Conservation (phyloP, 2,113 vertebrate genomes). For the Machaerirhynchus nigripectus region DNA sequence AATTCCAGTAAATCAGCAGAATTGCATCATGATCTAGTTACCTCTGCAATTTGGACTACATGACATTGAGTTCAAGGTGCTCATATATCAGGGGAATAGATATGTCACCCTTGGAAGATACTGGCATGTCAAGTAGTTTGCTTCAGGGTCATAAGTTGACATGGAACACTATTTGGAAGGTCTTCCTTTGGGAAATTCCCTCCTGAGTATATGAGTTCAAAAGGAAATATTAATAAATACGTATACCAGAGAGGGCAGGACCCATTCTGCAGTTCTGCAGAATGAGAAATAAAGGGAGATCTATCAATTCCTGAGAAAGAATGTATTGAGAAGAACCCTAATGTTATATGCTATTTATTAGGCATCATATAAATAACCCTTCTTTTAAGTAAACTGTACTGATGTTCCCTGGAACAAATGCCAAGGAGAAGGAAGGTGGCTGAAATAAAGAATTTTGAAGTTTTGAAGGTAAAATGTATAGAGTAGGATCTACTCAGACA, state of each 20-base stretch:
- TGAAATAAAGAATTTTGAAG: neutral
- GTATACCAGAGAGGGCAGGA: neutral
- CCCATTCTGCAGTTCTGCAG: neutral
- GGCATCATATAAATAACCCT: neutral
- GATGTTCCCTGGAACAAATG: neutral
- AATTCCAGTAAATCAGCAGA: slow-evolving; percentile 3
- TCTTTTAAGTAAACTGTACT: neutral
- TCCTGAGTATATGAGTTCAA: neutral
- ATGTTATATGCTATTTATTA: neutral
- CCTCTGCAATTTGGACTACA: neutral
- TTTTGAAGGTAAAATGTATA: neutral
- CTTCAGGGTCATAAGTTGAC: slow-evolving; percentile 12
- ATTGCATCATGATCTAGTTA: slow-evolving; percentile 35
- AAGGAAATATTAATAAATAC: neutral
- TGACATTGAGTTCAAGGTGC: slow-evolving; percentile 34
- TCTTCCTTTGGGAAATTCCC: slow-evolving; percentile 23
- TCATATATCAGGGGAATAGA: slow-evolving; percentile 42
- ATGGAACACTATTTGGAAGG: neutral
- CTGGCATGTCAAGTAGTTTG: neutral
- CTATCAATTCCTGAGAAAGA: neutral
- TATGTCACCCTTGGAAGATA: slow-evolving; percentile 8
- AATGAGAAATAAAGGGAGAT: neutral
- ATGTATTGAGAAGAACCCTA: neutral
- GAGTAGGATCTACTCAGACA: neutral
- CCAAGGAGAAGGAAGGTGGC: neutral